phyloP scores from a whole-genome alignment of 2,797 vertebrate genomes.

The Manis crassicaudata region DNA sequence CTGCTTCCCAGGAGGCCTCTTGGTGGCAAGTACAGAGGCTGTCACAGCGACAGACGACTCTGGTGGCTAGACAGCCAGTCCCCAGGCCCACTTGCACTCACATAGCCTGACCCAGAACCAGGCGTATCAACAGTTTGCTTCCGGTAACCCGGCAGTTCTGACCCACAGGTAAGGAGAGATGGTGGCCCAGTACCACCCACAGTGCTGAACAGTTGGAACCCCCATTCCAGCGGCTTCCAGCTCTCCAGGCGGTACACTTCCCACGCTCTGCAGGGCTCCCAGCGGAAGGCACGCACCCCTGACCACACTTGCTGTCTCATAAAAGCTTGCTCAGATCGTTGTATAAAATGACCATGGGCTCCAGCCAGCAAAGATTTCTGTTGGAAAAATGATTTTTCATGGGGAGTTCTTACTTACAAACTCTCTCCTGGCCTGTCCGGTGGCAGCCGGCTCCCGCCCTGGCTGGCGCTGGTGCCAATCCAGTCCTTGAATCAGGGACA shows the following conservation, averaged over 20 bases:
- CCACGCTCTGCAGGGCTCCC: background rate
- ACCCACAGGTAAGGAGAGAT: background rate
- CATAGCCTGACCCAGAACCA: background rate
- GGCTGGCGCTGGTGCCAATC: background rate
- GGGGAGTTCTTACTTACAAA: too few relatives aligned
- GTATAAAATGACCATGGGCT: background rate
- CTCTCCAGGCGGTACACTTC: rapidly evolving
- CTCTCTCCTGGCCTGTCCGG: too few relatives aligned
- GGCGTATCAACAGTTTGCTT: background rate
- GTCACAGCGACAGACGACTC: rapidly evolving
- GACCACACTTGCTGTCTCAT: background rate
- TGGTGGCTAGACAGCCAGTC: background rate
- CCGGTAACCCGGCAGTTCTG: background rate
- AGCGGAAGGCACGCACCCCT: background rate
- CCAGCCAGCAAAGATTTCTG: background rate
- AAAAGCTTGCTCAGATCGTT: background rate
- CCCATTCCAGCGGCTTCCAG: too few relatives aligned
- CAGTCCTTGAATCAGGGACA: background rate
- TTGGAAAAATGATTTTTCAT: background rate
- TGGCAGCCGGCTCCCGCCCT: rapidly evolving
- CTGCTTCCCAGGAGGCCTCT: too few relatives aligned
- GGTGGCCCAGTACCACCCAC: too few relatives aligned
- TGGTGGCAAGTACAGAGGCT: background rate
- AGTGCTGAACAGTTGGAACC: background rate
- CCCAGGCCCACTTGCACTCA: background rate